Evolutionary conservation across 2,797 vertebrate genomes (phyloP).

Genomic region (Coregonus ussuriensis): DNA sequence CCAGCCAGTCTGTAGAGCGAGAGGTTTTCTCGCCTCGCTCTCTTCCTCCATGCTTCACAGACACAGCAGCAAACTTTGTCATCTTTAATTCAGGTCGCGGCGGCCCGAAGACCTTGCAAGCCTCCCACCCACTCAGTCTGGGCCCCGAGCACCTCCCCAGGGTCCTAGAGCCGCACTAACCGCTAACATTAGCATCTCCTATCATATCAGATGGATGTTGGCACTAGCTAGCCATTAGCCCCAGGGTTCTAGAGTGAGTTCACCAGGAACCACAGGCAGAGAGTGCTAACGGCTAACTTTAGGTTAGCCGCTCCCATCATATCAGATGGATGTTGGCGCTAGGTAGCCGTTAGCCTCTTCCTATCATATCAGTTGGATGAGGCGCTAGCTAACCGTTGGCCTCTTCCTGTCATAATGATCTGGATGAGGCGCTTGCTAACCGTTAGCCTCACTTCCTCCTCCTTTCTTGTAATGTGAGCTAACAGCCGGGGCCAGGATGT

Average conservation of each 20-base stretch:
- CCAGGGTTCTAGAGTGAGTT: too few relatives aligned
- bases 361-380: slow-evolving; percentile 14
- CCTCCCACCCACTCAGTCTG: slow-evolving; percentile 7
- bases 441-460: neutral
- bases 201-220: slow-evolving; percentile 12
- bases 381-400: neutral
- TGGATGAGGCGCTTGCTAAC: neutral
- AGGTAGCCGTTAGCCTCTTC: neutral
- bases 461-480: slow-evolving; percentile 18
- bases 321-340: slow-evolving; percentile 10
- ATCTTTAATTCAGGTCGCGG: slow-evolving; percentile 10
- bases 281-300: neutral
- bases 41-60: slow-evolving; percentile 4
- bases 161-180: neutral
- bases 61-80: slow-evolving; percentile 13
- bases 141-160: neutral
- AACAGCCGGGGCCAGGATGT: slow-evolving; percentile 15
- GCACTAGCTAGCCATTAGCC: neutral
- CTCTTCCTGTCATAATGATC: neutral
- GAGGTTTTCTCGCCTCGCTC: neutral
- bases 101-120: neutral
- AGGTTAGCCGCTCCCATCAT: neutral
- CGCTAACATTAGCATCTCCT: neutral
- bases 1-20: neutral
- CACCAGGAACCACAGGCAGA: neutral